A percentile compares a stretch with the other conserved stretches of the same genome.
Conservation (phyloP, 2,113 vertebrate species). For the Pangasianodon hypophthalmus region DNA sequence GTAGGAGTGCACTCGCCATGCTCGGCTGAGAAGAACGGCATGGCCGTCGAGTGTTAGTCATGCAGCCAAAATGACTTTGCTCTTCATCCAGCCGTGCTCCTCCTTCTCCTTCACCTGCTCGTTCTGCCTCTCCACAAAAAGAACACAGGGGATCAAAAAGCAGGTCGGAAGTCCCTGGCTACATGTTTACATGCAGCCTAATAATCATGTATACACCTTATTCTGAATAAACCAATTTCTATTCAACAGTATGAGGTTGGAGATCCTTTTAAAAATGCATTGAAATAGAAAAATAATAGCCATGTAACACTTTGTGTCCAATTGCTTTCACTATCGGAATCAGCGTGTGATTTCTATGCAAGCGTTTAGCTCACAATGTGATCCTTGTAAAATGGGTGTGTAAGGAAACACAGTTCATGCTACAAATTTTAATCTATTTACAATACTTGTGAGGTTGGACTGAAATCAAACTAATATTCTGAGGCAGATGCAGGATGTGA, state of each 20-base stretch:
- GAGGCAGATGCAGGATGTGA: background rate
- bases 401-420: background rate
- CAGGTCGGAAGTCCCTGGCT: background rate
- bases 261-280: background rate
- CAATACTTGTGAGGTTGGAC: background rate
- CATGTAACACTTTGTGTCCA: background rate
- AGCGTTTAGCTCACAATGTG: background rate
- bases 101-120: conserved; percentile 36
- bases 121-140: background rate
- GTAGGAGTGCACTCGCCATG: conserved; percentile 39
- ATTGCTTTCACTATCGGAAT: background rate
- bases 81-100: conserved; percentile 26
- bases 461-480: background rate
- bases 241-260: background rate
- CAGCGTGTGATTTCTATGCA: background rate
- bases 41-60: conserved; percentile 6
- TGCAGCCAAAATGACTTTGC: background rate
- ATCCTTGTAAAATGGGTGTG: background rate
- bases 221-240: background rate
- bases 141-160: background rate
- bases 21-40: conserved; percentile 12
- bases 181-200: background rate
- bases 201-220: background rate
- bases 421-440: background rate
- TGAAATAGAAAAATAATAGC: background rate